phyloP scores from a whole-genome alignment of 2,888 invertebrate genomes.

The Cheilosia vernalis region DNA sequence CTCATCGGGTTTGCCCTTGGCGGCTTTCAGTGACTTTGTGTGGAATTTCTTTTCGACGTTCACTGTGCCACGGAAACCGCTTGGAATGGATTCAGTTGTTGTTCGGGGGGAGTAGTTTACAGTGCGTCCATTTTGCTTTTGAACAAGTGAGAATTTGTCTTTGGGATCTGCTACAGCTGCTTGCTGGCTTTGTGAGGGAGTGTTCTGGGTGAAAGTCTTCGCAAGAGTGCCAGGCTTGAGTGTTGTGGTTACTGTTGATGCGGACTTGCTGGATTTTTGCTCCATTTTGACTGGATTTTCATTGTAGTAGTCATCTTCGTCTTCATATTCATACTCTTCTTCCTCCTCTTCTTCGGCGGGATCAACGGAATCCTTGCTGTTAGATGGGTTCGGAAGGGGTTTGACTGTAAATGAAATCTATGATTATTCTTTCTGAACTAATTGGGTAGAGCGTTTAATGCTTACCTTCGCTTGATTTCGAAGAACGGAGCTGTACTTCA shows the following conservation, averaged over 20 bases:
- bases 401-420: slow-evolving; percentile 25
- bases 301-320: slow-evolving; percentile 86
- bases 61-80: slow-evolving; percentile 82
- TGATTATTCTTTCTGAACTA: neutral
- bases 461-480: slow-evolving; percentile 79
- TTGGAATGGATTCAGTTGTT: slow-evolving; percentile 81
- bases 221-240: slow-evolving; percentile 63
- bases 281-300: slow-evolving; percentile 81
- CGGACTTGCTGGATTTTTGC: slow-evolving; percentile 76
- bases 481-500: slow-evolving; percentile 80
- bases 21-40: slow-evolving; percentile 80
- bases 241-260: slow-evolving; percentile 78
- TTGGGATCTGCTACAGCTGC: slow-evolving; percentile 77
- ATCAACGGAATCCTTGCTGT: slow-evolving; percentile 81
- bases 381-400: slow-evolving; percentile 43
- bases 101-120: slow-evolving; percentile 78
- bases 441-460: neutral
- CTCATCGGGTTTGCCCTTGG: slow-evolving; percentile 77
- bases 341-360: slow-evolving; percentile 86
- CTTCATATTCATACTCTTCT: slow-evolving; percentile 84
- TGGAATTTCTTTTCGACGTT: slow-evolving; percentile 83
- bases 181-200: slow-evolving; percentile 81
- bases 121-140: slow-evolving; percentile 82
- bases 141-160: slow-evolving; percentile 79
- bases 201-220: slow-evolving; percentile 78